Evolutionary conservation across 1,140 invertebrate species (phyloP).

Genomic region (Hirudo medicinalis): DNA sequence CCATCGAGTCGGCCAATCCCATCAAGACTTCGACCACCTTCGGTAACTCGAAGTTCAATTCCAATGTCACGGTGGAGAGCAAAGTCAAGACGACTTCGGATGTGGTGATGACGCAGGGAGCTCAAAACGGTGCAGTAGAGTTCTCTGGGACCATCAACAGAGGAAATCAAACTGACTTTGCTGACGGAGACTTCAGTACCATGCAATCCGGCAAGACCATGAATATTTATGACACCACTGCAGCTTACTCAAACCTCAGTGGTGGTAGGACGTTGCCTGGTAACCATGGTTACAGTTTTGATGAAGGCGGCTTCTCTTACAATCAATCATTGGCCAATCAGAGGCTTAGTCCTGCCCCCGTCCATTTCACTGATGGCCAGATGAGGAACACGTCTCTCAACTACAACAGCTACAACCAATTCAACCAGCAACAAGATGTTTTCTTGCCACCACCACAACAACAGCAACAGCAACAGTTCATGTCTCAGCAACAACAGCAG

Average conservation of each 20-base stretch:
- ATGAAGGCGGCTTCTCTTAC: not conserved
- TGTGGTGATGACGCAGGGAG: not conserved
- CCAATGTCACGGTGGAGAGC: no score
- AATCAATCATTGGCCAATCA: not conserved
- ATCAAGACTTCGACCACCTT: constrained; percentile 14
- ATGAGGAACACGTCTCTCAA: constrained; percentile 19
- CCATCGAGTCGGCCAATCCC: not conserved
- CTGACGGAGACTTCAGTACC: not conserved
- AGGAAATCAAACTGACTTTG: not conserved
- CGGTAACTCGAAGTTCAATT: not conserved
- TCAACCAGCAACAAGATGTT: constrained; percentile 7
- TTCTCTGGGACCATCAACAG: not conserved
- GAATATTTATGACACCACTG: constrained; percentile 9
- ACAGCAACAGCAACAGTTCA: not conserved
- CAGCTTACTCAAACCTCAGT: not conserved
- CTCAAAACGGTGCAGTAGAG: not conserved
- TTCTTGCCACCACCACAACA: not conserved
- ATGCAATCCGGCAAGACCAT: not conserved
- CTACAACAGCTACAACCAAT: constrained; percentile 16
- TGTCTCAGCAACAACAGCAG: not conserved
- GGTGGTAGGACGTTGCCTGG: not conserved
- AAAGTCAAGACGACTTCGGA: constrained; percentile 1
- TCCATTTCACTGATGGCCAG: constrained; percentile 15
- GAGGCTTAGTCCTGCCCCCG: not conserved
- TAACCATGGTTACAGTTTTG: not conserved